These are phyloP conservation scores for Bradypodion pumilum DNA, from an alignment of 2,797 vertebrate species.

Conservation along the genomic window DNA sequence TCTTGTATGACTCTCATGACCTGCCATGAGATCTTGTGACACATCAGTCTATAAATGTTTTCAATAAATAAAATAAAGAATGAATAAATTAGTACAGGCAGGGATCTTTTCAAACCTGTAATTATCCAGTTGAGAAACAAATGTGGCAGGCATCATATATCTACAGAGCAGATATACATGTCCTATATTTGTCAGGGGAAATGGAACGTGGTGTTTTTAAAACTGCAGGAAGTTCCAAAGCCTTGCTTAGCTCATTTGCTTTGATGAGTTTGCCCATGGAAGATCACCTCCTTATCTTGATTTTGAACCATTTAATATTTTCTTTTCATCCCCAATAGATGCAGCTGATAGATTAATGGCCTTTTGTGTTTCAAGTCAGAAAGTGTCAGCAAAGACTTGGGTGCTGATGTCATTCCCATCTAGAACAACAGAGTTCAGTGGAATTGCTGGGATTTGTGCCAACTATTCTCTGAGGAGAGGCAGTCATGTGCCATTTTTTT, in stretches of 20 bases:
- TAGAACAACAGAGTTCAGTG: conserved; percentile 75
- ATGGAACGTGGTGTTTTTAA: conserved; percentile 64
- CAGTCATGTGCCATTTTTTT: conserved; percentile 79
- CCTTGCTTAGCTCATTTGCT: conserved; percentile 53
- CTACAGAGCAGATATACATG: conserved; percentile 10
- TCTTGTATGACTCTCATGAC: too few species aligned
- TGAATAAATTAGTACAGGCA: not conserved
- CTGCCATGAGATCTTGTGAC: too few species aligned
- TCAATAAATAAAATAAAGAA: not conserved
- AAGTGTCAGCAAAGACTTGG: conserved; percentile 81
- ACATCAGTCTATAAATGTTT: too few species aligned
- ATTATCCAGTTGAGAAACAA: not conserved
- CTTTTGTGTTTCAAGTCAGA: conserved; percentile 81
- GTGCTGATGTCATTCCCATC: conserved; percentile 76
- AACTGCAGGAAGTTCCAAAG: conserved; percentile 71
- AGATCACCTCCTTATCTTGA: conserved; percentile 78
- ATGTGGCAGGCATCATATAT: not conserved
- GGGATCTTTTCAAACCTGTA: not conserved
- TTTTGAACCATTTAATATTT: conserved; percentile 70
- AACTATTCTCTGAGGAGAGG: conserved; percentile 78
- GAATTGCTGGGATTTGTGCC: conserved; percentile 76
- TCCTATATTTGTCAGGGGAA: conserved; percentile 44
- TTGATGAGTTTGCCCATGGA: conserved; percentile 73
- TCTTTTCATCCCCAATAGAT: conserved; percentile 74
- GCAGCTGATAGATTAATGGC: conserved; percentile 82